Conservation (phyloP, 1,140 invertebrate species). For the Scaptomyza hsui region DNA sequence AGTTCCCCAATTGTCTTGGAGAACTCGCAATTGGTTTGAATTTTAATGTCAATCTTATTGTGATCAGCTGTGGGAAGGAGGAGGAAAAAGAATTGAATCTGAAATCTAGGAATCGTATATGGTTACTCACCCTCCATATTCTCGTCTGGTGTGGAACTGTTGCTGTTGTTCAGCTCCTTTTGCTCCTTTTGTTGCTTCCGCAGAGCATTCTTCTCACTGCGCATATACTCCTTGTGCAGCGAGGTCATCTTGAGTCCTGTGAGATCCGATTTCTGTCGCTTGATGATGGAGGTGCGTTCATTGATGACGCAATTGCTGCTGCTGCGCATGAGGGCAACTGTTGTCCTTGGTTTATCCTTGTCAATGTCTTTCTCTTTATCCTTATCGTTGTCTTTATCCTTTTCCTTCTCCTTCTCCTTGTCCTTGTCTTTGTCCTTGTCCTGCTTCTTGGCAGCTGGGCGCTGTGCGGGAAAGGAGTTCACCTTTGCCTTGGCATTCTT, state of each 20-base stretch:
- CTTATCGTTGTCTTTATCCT: slow-evolving; percentile 13
- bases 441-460: slow-evolving; percentile 36
- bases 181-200: slow-evolving; percentile 68
- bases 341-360: slow-evolving; percentile 10
- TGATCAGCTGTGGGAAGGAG: slow-evolving; percentile 61
- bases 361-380: slow-evolving; percentile 13
- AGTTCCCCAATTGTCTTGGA: slow-evolving; percentile 82
- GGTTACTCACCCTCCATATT: slow-evolving; percentile 56
- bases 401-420: slow-evolving; percentile 16
- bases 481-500: slow-evolving; percentile 83
- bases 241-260: slow-evolving; percentile 86
- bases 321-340: slow-evolving; percentile 17
- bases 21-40: slow-evolving; percentile 82
- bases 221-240: slow-evolving; percentile 81
- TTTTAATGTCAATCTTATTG: slow-evolving; percentile 82
- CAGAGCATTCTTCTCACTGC: slow-evolving; percentile 77
- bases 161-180: slow-evolving; percentile 47
- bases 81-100: not conserved
- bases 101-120: too few relatives aligned
- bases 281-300: slow-evolving; percentile 80
- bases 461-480: slow-evolving; percentile 70
- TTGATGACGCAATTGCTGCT: slow-evolving; percentile 26
- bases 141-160: slow-evolving; percentile 39
- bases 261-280: slow-evolving; percentile 86
- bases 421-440: slow-evolving; percentile 31